Evolutionary conservation across 2,113 vertebrate species (phyloP), one percentile per base, ranked within the genome.

Genomic region (Cynopterus brachyotis): DNA sequence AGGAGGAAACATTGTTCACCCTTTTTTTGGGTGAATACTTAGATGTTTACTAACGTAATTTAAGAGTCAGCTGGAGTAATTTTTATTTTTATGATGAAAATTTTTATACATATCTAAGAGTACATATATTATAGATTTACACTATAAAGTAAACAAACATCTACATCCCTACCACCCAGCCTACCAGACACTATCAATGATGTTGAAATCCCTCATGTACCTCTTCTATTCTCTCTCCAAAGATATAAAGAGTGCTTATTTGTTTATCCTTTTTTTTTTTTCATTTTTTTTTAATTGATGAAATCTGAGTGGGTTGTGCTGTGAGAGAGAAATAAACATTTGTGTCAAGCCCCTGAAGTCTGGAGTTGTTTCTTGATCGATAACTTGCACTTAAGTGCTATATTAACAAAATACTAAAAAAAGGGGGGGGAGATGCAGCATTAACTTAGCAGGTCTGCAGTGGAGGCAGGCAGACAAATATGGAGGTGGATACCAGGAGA

Each of bases 1-100:
- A 92, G 59, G 69, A 64, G 19, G 60, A 91, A 86, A 89, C 60
- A 35, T n/a, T 40, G 75, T 85, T 73, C 37, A 50, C 40, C 50
- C 7, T 53, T 91, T 45, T 47, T 55, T 90, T 50, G 50, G 72
- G 19, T 85, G n/a, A 86, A 81, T 57, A 57, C 9, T 55, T 89
- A 16, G 32, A 55, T 60, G 17, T 55, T 35, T 83, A 50, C 3
- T 55, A 81, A 92, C 26, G 47, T 40, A 59, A 89, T 26, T 89
- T 26, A 87, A 94, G 89, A 57, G 50, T 37, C 66, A 76, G 22
- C 50, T 89, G 26, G 28, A 62, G 8, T 60, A 82, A 66, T 37
- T 93, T 84, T 55, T 42, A 87, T 91, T 85, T 50, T 15, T 16
- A 50, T 16, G 50, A 40, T 69, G 35, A 83, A 53, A 82, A 76